Base-by-base conservation (phyloP, 2,888 invertebrate species). In the Apotomis turbidana region DNA sequence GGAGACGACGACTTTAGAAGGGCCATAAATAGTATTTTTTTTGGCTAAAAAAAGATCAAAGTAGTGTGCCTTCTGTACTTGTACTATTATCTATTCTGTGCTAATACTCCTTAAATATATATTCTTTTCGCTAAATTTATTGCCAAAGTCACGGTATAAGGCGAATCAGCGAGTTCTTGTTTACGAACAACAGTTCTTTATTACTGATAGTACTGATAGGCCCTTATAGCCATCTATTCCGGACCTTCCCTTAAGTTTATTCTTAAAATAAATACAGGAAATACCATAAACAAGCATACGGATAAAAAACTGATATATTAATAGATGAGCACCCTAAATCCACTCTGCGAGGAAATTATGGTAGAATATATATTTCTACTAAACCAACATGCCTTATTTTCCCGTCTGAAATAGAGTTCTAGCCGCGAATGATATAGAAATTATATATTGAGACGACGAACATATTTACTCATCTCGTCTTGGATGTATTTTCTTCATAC, bases 391-490 rank as follows among this genome's bases (percentile, higher is more conserved):
- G 49, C 49, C 49, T 57, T 67, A 67, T 51, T 59, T 58, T 71
- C 58, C 46, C 52, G 4, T 59, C 13, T 60, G 46, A 15, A 54
- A 64, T 64, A 58, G 41, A n/a, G 12, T 9, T 71, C 55, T 66
- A 38, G 46, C 46, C 59, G 38, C 5, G 46, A 49, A 60, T 38
- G 15, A 66, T 61, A 66, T 55, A 71, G 49, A 54, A 38, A 70
- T 70, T 64, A 41, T 27, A 64, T 66, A 66, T 71, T 27, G 36
- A 66, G 54, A 71, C 49, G 55, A 60, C 55, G 52, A 59, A 60
- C 46, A 60, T 71, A 54, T n/a, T 13, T 54, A 9, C 52, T 63
- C n/a, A 54, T 63, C 63, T 63, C 9, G 13, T 49, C 49, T 60
- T 60, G 60, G 54, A 54, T 44, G 55, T 60, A 60, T 54, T 51